Base-by-base conservation (phyloP, 1,140 invertebrate genomes). In the Drosophila bifasciata region DNA sequence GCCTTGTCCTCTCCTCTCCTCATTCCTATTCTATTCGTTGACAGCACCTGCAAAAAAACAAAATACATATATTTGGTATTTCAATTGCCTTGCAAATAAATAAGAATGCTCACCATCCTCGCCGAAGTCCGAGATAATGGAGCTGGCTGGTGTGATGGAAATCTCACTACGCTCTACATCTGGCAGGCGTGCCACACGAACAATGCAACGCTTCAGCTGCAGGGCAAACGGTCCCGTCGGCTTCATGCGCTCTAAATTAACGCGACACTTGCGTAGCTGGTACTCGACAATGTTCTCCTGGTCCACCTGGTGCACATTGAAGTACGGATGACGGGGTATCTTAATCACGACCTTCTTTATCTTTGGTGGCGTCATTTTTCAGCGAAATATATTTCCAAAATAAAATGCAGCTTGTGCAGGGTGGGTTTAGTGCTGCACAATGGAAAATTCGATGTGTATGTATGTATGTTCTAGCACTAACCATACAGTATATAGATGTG, bases 101-200 rank as follows among this genome's bases (percentile, higher is more conserved):
- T 11, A 13, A 36, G 3, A 11, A 13, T 36, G 9, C 17, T 36
- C 13, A 1, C 23, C 15, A 39, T 52, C 67, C 15, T 73, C 75
- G 41, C 64, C 78, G 6, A 79, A 71, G 9, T 89, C 85, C 0
- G 86, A 81, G 32, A 89, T 84, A n/a, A 89, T 81, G 25, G 85
- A 89, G 39, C 77, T 85, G 32, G 70, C 74, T 41, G 86, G 85
- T 0, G 85, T 89, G 0, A 60, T 75, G 4, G 83, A 83, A 1
- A 89, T 60, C 43, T 89, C 85, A 16, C 75, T 89, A 49, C 74
- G 86, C 1, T 71, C 75, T 7, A 66, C 64, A 19, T 78, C 55
- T 5, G 88, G 88, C 7, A 89, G 39, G 0, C 85, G 66, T 13
- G 86, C 81, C 1, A 89, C 64, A 0, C 85, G 71, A 4, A 89